A percentile compares a stretch with the other conserved stretches of the same genome.
Evolutionary conservation across 2,888 invertebrate genomes (phyloP).

Genomic region (Apotomis turbidana): DNA sequence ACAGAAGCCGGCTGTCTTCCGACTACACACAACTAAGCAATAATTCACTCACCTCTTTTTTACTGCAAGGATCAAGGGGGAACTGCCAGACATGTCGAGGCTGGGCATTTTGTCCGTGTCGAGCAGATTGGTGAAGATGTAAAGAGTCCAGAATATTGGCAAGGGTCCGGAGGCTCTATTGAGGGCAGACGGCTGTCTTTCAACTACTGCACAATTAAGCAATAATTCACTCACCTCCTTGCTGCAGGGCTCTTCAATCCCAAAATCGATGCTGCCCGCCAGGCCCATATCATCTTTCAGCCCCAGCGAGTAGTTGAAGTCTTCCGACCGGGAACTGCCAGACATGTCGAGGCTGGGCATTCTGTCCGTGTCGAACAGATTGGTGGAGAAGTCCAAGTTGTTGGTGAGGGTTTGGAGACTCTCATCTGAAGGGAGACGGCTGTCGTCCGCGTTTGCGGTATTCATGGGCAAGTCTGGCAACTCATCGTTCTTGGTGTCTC

Average conservation of each 20-base stretch:
- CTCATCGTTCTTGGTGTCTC: constrained; percentile 18
- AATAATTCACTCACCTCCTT: constrained; percentile 4
- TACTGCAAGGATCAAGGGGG: constrained; percentile 39
- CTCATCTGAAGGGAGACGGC: constrained; percentile 65
- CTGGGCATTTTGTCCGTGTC: constrained; percentile 65
- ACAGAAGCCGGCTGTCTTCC: too few relatives aligned
- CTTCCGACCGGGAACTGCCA: constrained; percentile 60
- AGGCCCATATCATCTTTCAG: constrained; percentile 55
- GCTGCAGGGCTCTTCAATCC: constrained; percentile 13
- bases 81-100: constrained; percentile 63
- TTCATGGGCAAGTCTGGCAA: constrained; percentile 44
- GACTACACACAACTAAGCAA: neutral
- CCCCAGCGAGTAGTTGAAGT: constrained; percentile 55
- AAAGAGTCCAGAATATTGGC: constrained; percentile 58
- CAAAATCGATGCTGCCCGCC: constrained; percentile 31
- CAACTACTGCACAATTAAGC: too few relatives aligned
- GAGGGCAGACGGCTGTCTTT: constrained; percentile 65
- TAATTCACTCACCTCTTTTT: constrained; percentile 44
- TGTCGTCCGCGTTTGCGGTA: constrained; percentile 56
- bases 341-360: constrained; percentile 65
- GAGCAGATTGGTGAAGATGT: constrained; percentile 64
- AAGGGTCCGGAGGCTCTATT: constrained; percentile 67
- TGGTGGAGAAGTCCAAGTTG: constrained; percentile 65
- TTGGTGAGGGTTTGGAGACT: constrained; percentile 67
- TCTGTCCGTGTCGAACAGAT: constrained; percentile 66